Percentiles rank a stretch among this genome's conserved stretches.
Evolutionary conservation across 1,140 invertebrate species (phyloP).

Genomic region (Hyphantria cunea): DNA sequence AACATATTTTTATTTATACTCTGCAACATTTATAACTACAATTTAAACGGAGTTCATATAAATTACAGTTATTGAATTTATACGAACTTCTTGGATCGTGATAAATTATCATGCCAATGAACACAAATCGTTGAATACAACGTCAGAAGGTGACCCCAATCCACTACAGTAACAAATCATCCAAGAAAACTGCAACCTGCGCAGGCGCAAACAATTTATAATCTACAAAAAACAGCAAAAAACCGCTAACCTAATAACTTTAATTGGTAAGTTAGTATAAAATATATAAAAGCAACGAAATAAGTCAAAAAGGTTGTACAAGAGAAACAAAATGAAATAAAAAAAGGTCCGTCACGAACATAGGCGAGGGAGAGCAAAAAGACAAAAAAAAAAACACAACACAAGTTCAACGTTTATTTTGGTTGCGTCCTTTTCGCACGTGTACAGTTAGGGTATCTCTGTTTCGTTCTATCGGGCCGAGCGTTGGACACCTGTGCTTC

Average conservation of each 20-base stretch:
- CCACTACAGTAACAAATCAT: background rate
- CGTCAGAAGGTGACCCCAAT: constrained; percentile 5
- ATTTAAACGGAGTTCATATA: background rate
- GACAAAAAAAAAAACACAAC: constrained; percentile 71
- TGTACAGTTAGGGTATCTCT: constrained; percentile 35
- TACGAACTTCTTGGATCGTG: background rate
- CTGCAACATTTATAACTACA: no score
- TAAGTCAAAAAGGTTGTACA: constrained; percentile 71
- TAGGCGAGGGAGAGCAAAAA: constrained; percentile 79
- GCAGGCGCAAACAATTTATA: constrained; percentile 12
- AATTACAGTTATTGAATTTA: constrained; percentile 3
- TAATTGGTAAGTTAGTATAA: constrained; percentile 61
- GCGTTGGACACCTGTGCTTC: constrained; percentile 81
- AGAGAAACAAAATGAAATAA: constrained; percentile 70
- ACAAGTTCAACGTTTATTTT: constrained; percentile 82
- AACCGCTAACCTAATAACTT: constrained; percentile 44
- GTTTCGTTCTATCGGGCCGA: constrained; percentile 62
- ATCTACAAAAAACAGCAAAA: constrained; percentile 29
- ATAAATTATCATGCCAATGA: constrained; percentile 4
- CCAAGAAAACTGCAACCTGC: constrained; percentile 7
- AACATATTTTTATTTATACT: no score
- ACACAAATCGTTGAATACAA: background rate
- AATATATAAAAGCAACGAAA: constrained; percentile 78
- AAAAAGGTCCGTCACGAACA: constrained; percentile 80
- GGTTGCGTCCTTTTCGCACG: constrained; percentile 61